Percentiles rank a stretch among this genome's conserved stretches.
Conservation (phyloP, 2,888 invertebrate genomes). For the Cosmorhoe ocellata region DNA sequence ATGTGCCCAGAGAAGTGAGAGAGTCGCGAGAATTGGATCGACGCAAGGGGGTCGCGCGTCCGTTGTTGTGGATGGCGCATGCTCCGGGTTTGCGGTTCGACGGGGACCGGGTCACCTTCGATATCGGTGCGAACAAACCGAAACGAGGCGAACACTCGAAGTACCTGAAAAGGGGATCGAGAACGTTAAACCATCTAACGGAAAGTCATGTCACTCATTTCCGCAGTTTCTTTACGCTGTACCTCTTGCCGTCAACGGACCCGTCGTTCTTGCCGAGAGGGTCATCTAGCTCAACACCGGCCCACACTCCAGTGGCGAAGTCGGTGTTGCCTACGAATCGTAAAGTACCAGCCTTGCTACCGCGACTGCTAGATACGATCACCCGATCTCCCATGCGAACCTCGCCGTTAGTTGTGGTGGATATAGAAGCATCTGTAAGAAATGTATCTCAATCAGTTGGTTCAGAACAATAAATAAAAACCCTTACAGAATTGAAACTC, state of each 20-base stretch:
- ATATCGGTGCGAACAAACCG: conserved; percentile 96
- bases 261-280: conserved; percentile 98
- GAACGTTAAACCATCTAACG: conserved; percentile 12
- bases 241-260: conserved; percentile 95
- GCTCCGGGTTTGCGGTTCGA: conserved; percentile 85
- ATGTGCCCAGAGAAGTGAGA: conserved; percentile 85
- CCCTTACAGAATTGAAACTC: conserved; percentile 35
- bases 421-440: conserved; percentile 69
- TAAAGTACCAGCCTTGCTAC: conserved; percentile 93
- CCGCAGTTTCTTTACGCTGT: conserved; percentile 24
- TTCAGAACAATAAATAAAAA: not conserved
- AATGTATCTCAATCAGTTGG: conserved; percentile 1
- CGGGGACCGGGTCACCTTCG: conserved; percentile 94
- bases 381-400: conserved; percentile 95
- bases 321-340: conserved; percentile 93
- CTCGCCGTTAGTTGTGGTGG: conserved; percentile 80
- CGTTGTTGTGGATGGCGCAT: conserved; percentile 85
- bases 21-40: conserved; percentile 94
- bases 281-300: conserved; percentile 97
- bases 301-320: conserved; percentile 97
- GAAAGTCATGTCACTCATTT: not conserved
- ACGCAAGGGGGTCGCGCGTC: conserved; percentile 82
- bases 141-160: conserved; percentile 95
- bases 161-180: conserved; percentile 85
- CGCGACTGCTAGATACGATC: conserved; percentile 92